Conservation (phyloP, 2,797 vertebrate species). For the Microchirus variegatus region DNA sequence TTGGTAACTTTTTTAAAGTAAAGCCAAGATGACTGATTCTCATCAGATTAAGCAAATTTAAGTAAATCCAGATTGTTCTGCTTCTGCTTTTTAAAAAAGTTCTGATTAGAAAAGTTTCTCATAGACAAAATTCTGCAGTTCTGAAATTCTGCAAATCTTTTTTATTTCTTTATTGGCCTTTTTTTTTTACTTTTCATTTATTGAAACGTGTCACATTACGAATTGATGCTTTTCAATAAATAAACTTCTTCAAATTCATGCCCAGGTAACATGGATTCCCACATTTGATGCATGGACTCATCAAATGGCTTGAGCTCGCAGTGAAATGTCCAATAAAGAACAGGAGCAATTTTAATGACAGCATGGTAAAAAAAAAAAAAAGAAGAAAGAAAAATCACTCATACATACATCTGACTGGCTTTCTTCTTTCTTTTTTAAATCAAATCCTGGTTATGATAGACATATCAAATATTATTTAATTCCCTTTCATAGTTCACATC, state of each 20-base stretch:
- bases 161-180: slow-evolving; percentile 10
- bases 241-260: slow-evolving; percentile 50
- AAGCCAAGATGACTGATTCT: too few species aligned
- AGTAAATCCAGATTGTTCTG: too few species aligned
- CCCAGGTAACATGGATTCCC: slow-evolving; percentile 50
- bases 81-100: too few species aligned
- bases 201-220: background rate
- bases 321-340: slow-evolving; percentile 55
- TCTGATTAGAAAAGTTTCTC: background rate
- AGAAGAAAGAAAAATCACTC: slow-evolving; percentile 6
- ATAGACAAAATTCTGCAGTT: slow-evolving; percentile 5
- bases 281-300: slow-evolving; percentile 62
- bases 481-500: slow-evolving; percentile 49
- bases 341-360: slow-evolving; percentile 57
- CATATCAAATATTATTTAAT: slow-evolving; percentile 61
- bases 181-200: slow-evolving; percentile 19
- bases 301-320: slow-evolving; percentile 46
- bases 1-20: too few species aligned
- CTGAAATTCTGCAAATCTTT: slow-evolving; percentile 8
- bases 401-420: slow-evolving; percentile 38
- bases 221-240: slow-evolving; percentile 52
- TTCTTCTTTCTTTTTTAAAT: slow-evolving; percentile 48
- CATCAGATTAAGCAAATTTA: too few species aligned
- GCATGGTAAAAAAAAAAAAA: slow-evolving; percentile 32
- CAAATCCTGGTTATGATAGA: slow-evolving; percentile 52